Evolutionary conservation across 2,113 vertebrate species (phyloP), one percentile per base, ranked within the genome.

Genomic region (Myrmophylax atrothorax): DNA sequence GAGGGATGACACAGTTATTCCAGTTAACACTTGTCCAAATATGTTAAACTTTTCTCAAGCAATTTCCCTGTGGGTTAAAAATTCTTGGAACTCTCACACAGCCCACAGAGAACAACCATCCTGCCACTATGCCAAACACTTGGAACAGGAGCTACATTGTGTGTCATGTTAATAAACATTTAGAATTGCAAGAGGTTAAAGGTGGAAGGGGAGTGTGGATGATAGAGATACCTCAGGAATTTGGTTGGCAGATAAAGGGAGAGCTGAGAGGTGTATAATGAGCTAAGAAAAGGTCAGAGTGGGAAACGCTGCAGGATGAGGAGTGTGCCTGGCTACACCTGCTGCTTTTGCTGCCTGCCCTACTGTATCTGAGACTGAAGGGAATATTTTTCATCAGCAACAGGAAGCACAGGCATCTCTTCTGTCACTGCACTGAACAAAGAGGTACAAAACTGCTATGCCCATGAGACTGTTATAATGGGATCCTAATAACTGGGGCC

Each of bases 181-280:
- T 78, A 89, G 67, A 89, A 66, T 60, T 84, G 49, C 70, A 59
- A 93, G 60, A 86, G 59, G 75, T 95, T 94, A 97, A 96, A 94
- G 76, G 79, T 70, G 46, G 50, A 87, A 85, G 24, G 49, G 67
- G 70, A 95, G 74, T 59, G 25, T 69, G 75, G 53, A 59, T 85
- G 42, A 73, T 29, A 91, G 46, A 85, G 89, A 79, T 66, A 69
- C 29, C 46, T 69, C 25, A 62, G 53, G 74, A 91, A 17, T 74
- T 77, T 69, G 53, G 23, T 46, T 90, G 84, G 82, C 59, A 95
- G 64, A 59, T 59, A 55, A 74, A 76, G 28, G 10, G 33, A 75
- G 46, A 31, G 8, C 31, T 60, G 18, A 67, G 50, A 81, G 4
- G 6, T 62, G 53, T 42, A 20, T 40, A 52, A 89, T 49, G 83